A percentile compares a stretch with the other conserved stretches of the same genome.
Conservation (phyloP, 2,888 invertebrate species). For the Synanthedon vespiformis region DNA sequence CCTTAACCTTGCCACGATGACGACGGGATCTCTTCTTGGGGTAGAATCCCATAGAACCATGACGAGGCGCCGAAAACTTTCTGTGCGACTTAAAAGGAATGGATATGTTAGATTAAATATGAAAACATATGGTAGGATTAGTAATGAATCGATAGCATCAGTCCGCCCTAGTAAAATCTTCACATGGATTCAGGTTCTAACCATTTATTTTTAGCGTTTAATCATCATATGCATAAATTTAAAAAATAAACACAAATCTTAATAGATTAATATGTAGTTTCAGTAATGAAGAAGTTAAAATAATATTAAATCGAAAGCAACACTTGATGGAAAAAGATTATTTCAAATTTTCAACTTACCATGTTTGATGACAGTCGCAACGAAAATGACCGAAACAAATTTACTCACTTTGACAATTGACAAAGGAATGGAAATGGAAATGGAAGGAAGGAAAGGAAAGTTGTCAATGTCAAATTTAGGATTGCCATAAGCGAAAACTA, state of each 20-base stretch:
- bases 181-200: constrained; percentile 76
- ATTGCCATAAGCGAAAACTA: too few species aligned
- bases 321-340: constrained; percentile 8
- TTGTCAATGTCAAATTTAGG: too few species aligned
- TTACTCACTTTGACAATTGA: neutral
- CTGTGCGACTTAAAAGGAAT: constrained; percentile 89
- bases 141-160: constrained; percentile 46
- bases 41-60: constrained; percentile 99
- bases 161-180: constrained; percentile 84
- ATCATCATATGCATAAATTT: constrained; percentile 70
- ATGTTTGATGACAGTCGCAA: constrained; percentile 48
- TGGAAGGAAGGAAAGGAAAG: too few species aligned
- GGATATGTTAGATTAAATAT: neutral
- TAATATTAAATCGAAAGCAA: neutral
- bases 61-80: constrained; percentile 99
- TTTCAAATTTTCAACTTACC: constrained; percentile 29
- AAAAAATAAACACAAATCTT: constrained; percentile 1
- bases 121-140: neutral
- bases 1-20: constrained; percentile 99
- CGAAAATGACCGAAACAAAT: constrained; percentile 50
- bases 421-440: neutral
- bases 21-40: constrained; percentile 97
- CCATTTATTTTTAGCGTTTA: constrained; percentile 72
- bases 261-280: neutral
- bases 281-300: neutral